phyloP scores from a whole-genome alignment of 2,113 vertebrate species.

The Craseonycteris thonglongyai region DNA sequence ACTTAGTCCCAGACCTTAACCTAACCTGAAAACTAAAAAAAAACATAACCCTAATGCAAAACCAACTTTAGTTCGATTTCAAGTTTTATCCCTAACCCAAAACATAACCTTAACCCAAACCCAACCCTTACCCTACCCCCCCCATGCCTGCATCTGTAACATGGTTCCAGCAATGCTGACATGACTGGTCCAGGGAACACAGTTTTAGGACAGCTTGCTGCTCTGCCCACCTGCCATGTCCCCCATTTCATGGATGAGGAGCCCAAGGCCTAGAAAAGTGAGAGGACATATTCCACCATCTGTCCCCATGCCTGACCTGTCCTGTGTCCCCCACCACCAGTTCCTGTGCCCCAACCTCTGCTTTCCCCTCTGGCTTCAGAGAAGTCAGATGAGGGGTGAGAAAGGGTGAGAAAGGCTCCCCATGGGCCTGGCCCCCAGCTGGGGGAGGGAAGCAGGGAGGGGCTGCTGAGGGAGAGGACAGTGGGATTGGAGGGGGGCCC shows the following conservation, averaged over 20 bases:
- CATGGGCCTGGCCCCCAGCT: neutral
- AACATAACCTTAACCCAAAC: too few species aligned
- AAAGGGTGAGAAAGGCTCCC: neutral
- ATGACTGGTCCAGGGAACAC: too few species aligned
- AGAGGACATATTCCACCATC: neutral
- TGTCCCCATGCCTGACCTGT: neutral
- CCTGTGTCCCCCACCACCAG: accelerated
- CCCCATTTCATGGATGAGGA: neutral
- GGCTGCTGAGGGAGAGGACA: neutral
- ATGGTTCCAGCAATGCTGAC: neutral
- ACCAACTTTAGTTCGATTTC: too few species aligned
- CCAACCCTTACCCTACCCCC: too few species aligned
- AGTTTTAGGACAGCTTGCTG: accelerated
- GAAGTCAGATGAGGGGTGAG: neutral
- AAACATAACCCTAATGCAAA: too few species aligned
- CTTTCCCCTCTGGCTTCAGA: neutral
- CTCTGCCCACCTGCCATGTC: neutral
- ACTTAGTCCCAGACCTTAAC: too few species aligned
- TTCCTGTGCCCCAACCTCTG: neutral
- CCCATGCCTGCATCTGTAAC: neutral
- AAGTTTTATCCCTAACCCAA: too few species aligned
- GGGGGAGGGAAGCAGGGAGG: accelerated
- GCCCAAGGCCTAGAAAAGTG: neutral
- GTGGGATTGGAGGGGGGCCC: neutral
- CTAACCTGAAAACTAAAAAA: too few species aligned